Conservation (phyloP, 2,113 vertebrate species). For the Protobothrops flavoviridis region DNA sequence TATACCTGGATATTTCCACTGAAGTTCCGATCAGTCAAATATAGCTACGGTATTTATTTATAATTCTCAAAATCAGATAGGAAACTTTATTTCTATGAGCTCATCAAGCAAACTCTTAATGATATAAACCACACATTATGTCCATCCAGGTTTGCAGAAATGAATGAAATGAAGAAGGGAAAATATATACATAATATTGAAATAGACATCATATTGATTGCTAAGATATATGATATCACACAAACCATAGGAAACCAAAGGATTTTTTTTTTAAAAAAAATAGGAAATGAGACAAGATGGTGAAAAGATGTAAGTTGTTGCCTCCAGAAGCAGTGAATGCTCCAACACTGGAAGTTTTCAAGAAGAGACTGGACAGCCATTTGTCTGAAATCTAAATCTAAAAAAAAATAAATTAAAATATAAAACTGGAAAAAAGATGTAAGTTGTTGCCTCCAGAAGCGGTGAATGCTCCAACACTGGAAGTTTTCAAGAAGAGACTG, state of each 20-base stretch:
- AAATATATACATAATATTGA: background rate
- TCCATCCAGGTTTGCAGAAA: constrained; percentile 1
- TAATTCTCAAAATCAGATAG: constrained; percentile 8
- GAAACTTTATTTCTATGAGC: constrained; percentile 10
- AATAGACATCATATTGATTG: background rate
- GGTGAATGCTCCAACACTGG: too few species aligned
- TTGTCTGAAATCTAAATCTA: background rate
- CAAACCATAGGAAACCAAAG: background rate
- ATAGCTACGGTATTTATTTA: constrained; percentile 7
- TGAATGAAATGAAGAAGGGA: background rate
- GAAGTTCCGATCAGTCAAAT: constrained; percentile 24
- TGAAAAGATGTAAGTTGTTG: too few species aligned
- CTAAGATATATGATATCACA: background rate
- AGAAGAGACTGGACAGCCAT: too few species aligned
- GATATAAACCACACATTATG: background rate
- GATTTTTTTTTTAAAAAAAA: background rate
- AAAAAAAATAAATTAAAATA: background rate
- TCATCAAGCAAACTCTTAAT: background rate
- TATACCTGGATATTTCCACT: constrained; percentile 21
- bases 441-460: background rate
- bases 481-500: too few species aligned
- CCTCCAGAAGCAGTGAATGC: too few species aligned
- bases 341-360: too few species aligned
- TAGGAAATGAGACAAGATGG: background rate
- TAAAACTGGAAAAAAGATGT: background rate